Evolutionary conservation across 1,140 invertebrate genomes (phyloP), one percentile per base, ranked within the genome.

Genomic region (Pogonognathellus flavescens): DNA sequence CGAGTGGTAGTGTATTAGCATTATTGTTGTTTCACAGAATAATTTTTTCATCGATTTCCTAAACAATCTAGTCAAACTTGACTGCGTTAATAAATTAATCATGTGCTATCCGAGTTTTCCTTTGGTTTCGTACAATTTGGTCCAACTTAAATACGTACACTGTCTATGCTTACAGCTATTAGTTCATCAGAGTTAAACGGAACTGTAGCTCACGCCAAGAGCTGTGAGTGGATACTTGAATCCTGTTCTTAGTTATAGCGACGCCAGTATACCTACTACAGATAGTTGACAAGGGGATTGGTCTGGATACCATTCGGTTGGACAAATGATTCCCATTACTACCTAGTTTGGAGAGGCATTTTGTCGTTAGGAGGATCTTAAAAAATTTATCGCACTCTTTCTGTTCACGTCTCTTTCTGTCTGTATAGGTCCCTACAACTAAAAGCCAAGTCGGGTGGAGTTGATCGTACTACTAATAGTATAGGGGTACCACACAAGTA

Each of bases 311-410:
- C 31, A 76, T 76, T 57, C 70, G 70, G 70, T 50, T 76, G 70
- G 70, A 76, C 70, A 76, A 76, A 76, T 76, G 70, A 76, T 76
- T 76, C 70, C 70, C 70, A 76, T 76, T 76, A 76, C 70, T 76
- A 76, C 70, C 25, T 41, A 76, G 70, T 76, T 76, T 31, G 41
- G 70, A 76, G 49, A 76, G 70, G 70, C 70, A 76, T 76, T 76
- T 76, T 76, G 70, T 76, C 70, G 70, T 76, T 76, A 76, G 70
- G 31, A 76, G 70, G 70, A 76, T 76, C 70, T 76, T 76, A 76
- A 76, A 76, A 76, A 76, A 76, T 76, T 76, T 76, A 76, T 76
- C 31, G 70, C 70, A 50, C 70, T 76, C 70, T 25, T 5, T 9
- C 60, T 72, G 4, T 41, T 13, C n/a, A 2, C n/a, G 25, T 49